Percentiles rank a stretch among this genome's conserved stretches.
These are phyloP conservation scores for Petrocephalus schoutedeni DNA, from an alignment of 2,797 vertebrate species.

Conservation along the genomic window DNA sequence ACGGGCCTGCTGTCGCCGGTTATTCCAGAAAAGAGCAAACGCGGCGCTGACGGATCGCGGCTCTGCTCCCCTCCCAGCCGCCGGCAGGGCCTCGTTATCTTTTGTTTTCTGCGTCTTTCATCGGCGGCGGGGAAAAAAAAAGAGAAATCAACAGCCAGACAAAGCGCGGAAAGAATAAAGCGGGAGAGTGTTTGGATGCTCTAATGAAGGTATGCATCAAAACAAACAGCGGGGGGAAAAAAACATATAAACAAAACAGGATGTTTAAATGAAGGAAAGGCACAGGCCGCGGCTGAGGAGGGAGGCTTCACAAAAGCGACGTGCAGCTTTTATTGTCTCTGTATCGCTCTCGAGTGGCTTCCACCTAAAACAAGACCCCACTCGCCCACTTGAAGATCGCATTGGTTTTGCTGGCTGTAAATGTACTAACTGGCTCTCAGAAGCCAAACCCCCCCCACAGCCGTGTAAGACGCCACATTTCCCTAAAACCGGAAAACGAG, in stretches of 20 bases:
- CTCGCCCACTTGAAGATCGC: neutral
- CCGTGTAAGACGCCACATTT: neutral
- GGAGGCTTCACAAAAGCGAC: neutral
- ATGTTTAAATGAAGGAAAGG: neutral
- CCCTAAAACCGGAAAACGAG: neutral
- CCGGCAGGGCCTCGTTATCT: slow-evolving; percentile 12
- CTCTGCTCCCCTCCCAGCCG: slow-evolving; percentile 28
- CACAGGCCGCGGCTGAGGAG: neutral
- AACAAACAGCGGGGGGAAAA: neutral
- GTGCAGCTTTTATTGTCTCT: neutral
- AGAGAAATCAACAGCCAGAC: neutral
- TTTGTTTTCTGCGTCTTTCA: neutral
- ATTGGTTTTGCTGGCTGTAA: neutral
- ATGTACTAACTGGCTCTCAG: neutral
- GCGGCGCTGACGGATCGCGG: slow-evolving; percentile 40
- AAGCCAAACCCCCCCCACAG: neutral
- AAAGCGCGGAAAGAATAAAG: neutral
- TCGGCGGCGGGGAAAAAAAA: neutral
- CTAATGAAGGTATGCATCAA: neutral
- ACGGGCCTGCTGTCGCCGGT: slow-evolving; percentile 40
- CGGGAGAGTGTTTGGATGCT: neutral
- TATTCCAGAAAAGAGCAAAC: slow-evolving; percentile 44
- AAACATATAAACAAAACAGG: neutral
- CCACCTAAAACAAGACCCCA: neutral
- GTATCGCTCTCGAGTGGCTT: neutral